These are phyloP conservation scores for Mythimna impura DNA, from an alignment of 2,888 invertebrate genomes.

Conservation along the genomic window DNA sequence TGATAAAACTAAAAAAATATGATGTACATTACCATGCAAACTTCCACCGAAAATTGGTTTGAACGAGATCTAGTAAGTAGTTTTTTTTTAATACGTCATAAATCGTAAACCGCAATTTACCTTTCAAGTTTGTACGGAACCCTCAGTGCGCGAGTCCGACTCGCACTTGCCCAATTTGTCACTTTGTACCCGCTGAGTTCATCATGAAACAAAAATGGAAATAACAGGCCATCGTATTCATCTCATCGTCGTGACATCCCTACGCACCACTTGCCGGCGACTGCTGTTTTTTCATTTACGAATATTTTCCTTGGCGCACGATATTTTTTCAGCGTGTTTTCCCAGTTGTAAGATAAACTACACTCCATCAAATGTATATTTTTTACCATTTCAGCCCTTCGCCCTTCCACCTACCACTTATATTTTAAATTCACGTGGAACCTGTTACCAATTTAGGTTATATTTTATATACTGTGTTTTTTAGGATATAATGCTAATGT, in stretches of 20 bases:
- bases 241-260: slow-evolving; percentile 72
- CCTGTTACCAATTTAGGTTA: slow-evolving; percentile 65
- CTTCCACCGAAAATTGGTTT: no score
- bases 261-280: slow-evolving; percentile 71
- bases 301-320: slow-evolving; percentile 89
- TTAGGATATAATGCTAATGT: slow-evolving; percentile 22
- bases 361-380: slow-evolving; percentile 88
- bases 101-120: no score
- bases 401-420: slow-evolving; percentile 50
- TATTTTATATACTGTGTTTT: slow-evolving; percentile 49
- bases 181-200: no score
- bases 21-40: no score
- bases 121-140: no score
- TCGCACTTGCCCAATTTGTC: no score
- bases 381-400: slow-evolving; percentile 77
- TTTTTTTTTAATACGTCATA: no score
- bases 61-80: no score
- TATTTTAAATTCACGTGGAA: slow-evolving; percentile 70
- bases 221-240: not conserved
- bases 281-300: slow-evolving; percentile 90
- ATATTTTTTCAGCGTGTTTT: slow-evolving; percentile 89
- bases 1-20: no score
- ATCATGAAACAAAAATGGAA: not conserved
- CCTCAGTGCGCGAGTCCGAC: no score
- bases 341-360: slow-evolving; percentile 90